Evolutionary conservation across 1,140 invertebrate species (phyloP), one percentile per base, ranked within the genome.

Genomic region (Aporrectodea caliginosa): DNA sequence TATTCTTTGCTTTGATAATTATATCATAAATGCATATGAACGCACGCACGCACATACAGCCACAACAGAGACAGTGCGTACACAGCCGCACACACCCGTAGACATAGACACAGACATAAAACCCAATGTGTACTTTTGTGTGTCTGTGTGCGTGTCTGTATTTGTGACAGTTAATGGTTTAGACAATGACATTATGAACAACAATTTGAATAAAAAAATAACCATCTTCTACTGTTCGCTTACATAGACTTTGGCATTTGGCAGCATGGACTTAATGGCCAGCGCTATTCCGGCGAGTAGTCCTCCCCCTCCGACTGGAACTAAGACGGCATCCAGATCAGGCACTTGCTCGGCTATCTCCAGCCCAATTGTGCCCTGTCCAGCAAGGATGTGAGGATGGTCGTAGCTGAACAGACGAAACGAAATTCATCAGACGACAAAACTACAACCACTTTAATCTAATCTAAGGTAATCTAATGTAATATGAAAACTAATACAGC

Each of bases 361-460:
- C 80, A 97, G 85, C 0, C 94, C 96, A 82, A 96, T 92, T 0
- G 95, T 97, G 14, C 96, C 96, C 88, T 97, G 95, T 0, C 95
- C 96, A 1, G 95, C 94, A 88, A 98, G 92, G 69, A 98, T 95
- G 84, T 96, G 91, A 0, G 95, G 95, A 88, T 97, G 94, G 88
- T 97, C 95, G 85, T 96, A 96, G 0, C 94, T 94, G 77, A 35
- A 70, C 68, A 73, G 32, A 75, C 77, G 77, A 30, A 74, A 29
- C 22, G 27, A 14, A 1, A 16, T 70, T 16, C 14, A n/a, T 69
- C 31, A 43, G 0, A 77, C 29, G n/a, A 75, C 33, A 16, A 75
- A 27, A 35, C 6, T 35, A 27, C 31, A 75, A 30, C 14, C 14
- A 73, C 29, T 30, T 16, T 16, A 30, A 30, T 30, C 30, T 16